A percentile compares a stretch with the other conserved stretches of the same genome.
These are phyloP conservation scores for Aphelenchoides avenae DNA, from an alignment of 1,140 invertebrate species.

Conservation along the genomic window DNA sequence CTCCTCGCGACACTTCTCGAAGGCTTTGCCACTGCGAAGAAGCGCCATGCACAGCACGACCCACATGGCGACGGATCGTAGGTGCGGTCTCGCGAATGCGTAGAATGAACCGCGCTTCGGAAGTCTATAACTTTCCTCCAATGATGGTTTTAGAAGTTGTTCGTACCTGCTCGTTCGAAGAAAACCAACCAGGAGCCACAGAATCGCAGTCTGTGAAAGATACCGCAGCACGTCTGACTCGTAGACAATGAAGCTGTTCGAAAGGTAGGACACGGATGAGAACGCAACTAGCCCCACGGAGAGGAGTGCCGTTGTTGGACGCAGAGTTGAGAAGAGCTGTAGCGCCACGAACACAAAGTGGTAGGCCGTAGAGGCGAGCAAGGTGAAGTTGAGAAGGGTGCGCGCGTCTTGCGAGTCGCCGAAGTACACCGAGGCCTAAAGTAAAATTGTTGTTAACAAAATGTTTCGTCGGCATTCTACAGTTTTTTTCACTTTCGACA, in stretches of 20 bases:
- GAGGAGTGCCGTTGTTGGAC: neutral
- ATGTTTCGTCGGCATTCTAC: neutral
- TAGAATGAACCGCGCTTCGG: neutral
- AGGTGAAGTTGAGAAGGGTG: neutral
- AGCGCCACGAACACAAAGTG: neutral
- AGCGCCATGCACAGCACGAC: neutral
- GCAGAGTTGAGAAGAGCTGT: neutral
- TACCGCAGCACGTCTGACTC: constrained; percentile 21
- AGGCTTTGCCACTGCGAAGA: constrained; percentile 21
- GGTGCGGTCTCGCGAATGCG: neutral
- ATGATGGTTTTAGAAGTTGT: neutral
- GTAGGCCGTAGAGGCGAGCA: neutral
- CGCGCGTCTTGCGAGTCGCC: constrained; percentile 1
- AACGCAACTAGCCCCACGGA: neutral
- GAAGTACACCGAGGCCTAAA: no score
- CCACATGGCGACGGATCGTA: neutral
- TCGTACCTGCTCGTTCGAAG: neutral
- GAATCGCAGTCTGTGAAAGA: constrained; percentile 5
- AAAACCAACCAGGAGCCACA: neutral
- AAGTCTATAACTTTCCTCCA: neutral
- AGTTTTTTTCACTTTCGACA: neutral
- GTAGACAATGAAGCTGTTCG: constrained; percentile 32
- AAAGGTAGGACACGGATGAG: constrained; percentile 7
- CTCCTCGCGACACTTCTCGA: constrained; percentile 33
- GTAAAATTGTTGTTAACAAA: constrained; percentile 5